phyloP scores from a whole-genome alignment of 2,113 vertebrate genomes.

The Myotis yumanensis region DNA sequence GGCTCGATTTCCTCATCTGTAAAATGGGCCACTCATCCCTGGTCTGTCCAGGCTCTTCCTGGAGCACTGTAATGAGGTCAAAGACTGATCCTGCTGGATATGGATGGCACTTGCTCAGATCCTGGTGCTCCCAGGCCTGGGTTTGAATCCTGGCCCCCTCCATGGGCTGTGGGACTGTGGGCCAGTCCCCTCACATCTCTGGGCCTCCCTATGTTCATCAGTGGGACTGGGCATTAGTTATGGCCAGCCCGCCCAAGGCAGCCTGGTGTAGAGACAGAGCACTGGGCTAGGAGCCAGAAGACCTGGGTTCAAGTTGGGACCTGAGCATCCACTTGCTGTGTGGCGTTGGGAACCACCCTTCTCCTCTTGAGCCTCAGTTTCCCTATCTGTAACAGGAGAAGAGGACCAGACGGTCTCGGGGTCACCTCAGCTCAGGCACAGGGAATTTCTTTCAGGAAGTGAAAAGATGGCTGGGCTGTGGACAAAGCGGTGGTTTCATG shows the following conservation, averaged over 20 bases:
- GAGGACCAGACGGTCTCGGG: neutral
- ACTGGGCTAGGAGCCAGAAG: neutral
- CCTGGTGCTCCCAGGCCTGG: neutral
- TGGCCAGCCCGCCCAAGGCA: neutral
- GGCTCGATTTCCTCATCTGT: neutral
- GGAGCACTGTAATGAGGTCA: neutral
- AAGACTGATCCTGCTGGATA: neutral
- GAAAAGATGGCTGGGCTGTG: neutral
- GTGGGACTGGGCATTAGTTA: rapidly evolving
- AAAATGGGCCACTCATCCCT: neutral
- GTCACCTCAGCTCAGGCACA: neutral
- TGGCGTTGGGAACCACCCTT: neutral
- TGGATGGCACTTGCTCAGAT: neutral
- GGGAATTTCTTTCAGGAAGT: neutral
- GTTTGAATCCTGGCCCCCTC: neutral
- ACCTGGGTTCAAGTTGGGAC: neutral
- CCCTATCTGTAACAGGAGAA: neutral
- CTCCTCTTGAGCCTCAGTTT: neutral
- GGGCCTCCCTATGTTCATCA: too few species aligned
- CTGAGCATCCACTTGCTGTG: neutral
- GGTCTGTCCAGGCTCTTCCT: neutral
- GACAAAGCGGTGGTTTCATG: neutral
- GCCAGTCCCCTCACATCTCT: neutral
- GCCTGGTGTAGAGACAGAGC: neutral
- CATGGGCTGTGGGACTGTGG: neutral